phyloP scores from a whole-genome alignment of 1,140 invertebrate species.

The Hydropsyche tenuis region DNA sequence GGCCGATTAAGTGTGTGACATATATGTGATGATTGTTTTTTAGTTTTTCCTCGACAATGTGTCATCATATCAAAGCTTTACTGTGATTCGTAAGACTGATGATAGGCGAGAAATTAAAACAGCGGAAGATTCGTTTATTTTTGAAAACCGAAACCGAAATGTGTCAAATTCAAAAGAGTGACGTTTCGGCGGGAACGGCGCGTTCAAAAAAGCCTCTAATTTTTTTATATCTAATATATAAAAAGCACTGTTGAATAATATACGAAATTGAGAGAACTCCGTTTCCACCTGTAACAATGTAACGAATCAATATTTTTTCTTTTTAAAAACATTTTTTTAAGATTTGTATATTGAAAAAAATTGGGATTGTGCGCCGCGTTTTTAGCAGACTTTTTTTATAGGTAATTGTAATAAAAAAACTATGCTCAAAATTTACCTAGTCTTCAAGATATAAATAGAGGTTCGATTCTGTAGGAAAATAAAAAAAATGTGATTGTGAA shows the following conservation, averaged over 20 bases:
- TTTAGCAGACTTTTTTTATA: slow-evolving; percentile 39
- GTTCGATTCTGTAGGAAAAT: slow-evolving; percentile 39
- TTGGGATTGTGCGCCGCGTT: slow-evolving; percentile 41
- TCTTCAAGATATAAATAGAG: slow-evolving; percentile 42
- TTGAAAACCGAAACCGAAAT: background rate
- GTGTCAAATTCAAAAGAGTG: background rate
- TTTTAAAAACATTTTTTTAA: background rate
- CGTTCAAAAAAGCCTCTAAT: too few species aligned
- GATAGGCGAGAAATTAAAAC: slow-evolving; percentile 23
- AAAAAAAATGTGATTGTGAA: slow-evolving; percentile 28
- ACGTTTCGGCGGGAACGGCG: background rate
- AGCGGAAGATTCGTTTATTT: background rate
- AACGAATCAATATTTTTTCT: background rate
- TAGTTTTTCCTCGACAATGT: background rate
- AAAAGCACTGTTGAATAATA: too few species aligned
- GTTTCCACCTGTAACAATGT: slow-evolving; percentile 24
- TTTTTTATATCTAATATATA: too few species aligned
- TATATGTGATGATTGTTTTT: slow-evolving; percentile 2
- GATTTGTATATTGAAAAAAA: slow-evolving; percentile 16
- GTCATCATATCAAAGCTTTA: slow-evolving; percentile 48
- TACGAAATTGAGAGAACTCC: background rate
- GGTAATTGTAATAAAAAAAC: slow-evolving; percentile 43
- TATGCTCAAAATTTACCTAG: slow-evolving; percentile 49
- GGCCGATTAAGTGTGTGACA: too few species aligned
- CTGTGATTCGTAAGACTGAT: slow-evolving; percentile 50